Conservation (phyloP, 2,888 invertebrate genomes). For the Gerosis bhagava region DNA sequence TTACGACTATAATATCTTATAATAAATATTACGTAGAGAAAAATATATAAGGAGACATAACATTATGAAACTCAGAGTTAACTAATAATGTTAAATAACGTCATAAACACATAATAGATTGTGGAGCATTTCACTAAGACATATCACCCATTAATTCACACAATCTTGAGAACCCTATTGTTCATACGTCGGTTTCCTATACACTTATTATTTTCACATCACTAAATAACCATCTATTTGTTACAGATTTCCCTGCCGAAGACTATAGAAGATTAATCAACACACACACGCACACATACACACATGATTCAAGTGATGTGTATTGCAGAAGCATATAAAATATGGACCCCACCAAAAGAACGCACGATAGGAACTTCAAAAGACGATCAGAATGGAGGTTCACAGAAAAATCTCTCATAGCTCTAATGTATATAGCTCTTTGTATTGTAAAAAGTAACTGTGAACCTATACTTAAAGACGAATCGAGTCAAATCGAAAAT, state of each 20-base stretch:
- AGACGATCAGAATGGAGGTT: conserved; percentile 60
- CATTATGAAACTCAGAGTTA: conserved; percentile 5
- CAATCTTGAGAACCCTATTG: conserved; percentile 10
- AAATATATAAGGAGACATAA: not conserved
- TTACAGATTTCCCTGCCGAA: conserved; percentile 58
- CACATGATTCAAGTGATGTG: conserved; percentile 13
- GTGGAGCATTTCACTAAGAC: conserved; percentile 10
- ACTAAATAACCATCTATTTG: conserved; percentile 38
- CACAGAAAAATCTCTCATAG: conserved; percentile 44
- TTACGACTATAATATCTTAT: too few species aligned
- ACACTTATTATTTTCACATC: conserved; percentile 2
- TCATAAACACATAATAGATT: conserved; percentile 13
- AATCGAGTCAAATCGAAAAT: conserved; percentile 52
- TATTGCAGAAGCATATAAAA: conserved; percentile 41
- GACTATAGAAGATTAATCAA: conserved; percentile 31
- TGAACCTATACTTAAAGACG: conserved; percentile 47
- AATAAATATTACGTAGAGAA: not conserved
- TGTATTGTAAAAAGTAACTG: conserved; percentile 52
- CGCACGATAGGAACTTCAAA: conserved; percentile 41
- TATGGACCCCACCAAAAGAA: conserved; percentile 56
- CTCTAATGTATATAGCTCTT: conserved; percentile 55
- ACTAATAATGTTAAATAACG: conserved; percentile 4
- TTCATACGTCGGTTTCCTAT: conserved; percentile 4
- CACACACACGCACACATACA: conserved; percentile 24
- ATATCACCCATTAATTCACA: conserved; percentile 6